These are phyloP conservation scores for Oplegnathus fasciatus DNA, from an alignment of 2,113 vertebrate genomes.

Conservation along the genomic window DNA sequence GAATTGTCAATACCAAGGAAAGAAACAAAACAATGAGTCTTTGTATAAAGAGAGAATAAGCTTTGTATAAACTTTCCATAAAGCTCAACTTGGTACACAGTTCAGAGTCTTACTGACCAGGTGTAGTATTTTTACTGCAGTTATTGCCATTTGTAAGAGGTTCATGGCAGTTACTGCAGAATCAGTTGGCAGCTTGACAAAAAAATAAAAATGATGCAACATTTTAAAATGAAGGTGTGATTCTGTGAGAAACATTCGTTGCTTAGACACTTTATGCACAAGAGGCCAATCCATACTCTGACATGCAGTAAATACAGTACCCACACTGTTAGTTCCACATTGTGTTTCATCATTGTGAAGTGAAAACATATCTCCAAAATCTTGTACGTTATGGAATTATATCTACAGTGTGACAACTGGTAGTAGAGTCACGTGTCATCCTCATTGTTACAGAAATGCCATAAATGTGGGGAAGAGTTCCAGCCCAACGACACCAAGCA, in stretches of 20 bases:
- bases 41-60: too few species aligned
- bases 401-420: background rate
- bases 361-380: background rate
- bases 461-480: constrained; percentile 91
- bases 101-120: background rate
- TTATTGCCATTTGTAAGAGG: background rate
- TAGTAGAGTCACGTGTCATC: rapidly evolving
- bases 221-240: background rate
- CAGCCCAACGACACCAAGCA: constrained; percentile 96
- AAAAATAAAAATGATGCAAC: background rate
- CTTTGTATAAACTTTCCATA: background rate
- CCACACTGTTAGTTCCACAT: background rate
- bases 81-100: background rate
- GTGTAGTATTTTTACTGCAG: background rate
- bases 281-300: too few species aligned
- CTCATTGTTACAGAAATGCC: constrained; percentile 86
- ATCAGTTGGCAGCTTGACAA: background rate
- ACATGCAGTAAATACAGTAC: too few species aligned
- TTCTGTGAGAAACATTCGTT: background rate
- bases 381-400: background rate
- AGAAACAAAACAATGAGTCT: background rate
- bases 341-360: background rate
- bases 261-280: too few species aligned
- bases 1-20: background rate
- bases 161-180: too few species aligned